phyloP scores from a whole-genome alignment of 2,797 vertebrate species.

The Gymnopithys bicolor region DNA sequence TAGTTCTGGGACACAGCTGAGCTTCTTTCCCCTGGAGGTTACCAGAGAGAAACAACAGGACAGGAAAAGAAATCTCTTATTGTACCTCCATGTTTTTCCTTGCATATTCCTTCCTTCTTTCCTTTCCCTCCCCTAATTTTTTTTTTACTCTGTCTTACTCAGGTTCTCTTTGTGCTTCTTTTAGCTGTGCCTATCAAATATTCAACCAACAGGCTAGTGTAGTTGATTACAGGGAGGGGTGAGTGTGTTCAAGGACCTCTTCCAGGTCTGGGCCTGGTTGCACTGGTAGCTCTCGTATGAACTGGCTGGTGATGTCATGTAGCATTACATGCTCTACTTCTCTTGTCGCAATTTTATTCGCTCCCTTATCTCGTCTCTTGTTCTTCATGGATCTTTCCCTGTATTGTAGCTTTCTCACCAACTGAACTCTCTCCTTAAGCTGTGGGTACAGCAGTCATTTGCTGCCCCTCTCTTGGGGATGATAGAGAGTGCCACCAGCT shows the following conservation, averaged over 20 bases:
- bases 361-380: neutral
- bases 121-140: neutral
- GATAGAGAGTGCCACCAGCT: neutral
- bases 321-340: conserved; percentile 25
- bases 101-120: neutral
- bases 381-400: neutral
- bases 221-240: neutral
- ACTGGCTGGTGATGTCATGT: neutral
- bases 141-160: neutral
- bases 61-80: neutral
- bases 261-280: neutral
- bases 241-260: neutral
- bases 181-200: neutral
- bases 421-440: neutral
- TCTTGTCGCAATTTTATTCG: neutral
- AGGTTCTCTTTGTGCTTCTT: neutral
- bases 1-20: neutral
- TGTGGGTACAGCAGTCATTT: neutral
- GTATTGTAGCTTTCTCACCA: neutral
- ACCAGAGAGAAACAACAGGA: neutral
- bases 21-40: neutral
- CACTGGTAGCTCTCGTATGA: neutral
- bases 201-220: neutral
- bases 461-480: neutral
- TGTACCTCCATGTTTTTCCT: neutral